Conservation (phyloP, 1,140 invertebrate genomes). For the Pseudachorutes palmiensis region DNA sequence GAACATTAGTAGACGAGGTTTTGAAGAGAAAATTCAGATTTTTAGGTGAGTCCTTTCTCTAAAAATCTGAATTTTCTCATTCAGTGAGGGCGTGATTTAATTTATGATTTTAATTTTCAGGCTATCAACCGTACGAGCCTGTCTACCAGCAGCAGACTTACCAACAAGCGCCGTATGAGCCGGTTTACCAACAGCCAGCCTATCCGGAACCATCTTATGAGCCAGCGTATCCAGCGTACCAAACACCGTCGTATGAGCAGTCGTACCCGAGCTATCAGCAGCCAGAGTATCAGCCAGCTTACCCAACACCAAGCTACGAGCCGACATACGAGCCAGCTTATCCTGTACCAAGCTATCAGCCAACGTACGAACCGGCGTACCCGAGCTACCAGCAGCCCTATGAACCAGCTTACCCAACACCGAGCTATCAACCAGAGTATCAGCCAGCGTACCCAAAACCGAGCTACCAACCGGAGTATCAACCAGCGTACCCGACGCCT, state of each 20-base stretch:
- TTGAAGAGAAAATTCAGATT: not conserved
- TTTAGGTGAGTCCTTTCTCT: conserved; percentile 5
- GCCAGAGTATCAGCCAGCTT: conserved; percentile 17
- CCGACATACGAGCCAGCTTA: conserved; percentile 8
- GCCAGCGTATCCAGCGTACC: not conserved
- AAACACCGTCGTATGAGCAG: conserved; percentile 19
- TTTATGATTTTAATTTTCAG: not conserved
- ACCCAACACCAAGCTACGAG: not conserved
- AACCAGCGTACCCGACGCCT: conserved; percentile 12
- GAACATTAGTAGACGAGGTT: not conserved
- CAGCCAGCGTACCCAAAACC: conserved; percentile 13
- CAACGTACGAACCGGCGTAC: conserved; percentile 13
- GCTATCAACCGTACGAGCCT: conserved; percentile 3
- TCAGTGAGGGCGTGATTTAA: not conserved
- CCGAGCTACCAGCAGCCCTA: not conserved
- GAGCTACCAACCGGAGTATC: conserved; percentile 28
- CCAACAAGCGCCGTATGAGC: not conserved
- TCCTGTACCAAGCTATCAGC: conserved; percentile 1
- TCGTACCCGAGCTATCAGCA: too few species aligned
- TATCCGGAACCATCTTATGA: conserved; percentile 12
- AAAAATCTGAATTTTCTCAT: not conserved
- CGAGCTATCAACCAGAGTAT: conserved; percentile 29
- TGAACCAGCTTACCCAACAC: conserved; percentile 10
- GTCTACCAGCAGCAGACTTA: not conserved
- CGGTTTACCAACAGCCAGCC: not conserved